Evolutionary conservation across 2,113 vertebrate species (phyloP), one percentile per base, ranked within the genome.

Genomic region (Plecotus auritus): DNA sequence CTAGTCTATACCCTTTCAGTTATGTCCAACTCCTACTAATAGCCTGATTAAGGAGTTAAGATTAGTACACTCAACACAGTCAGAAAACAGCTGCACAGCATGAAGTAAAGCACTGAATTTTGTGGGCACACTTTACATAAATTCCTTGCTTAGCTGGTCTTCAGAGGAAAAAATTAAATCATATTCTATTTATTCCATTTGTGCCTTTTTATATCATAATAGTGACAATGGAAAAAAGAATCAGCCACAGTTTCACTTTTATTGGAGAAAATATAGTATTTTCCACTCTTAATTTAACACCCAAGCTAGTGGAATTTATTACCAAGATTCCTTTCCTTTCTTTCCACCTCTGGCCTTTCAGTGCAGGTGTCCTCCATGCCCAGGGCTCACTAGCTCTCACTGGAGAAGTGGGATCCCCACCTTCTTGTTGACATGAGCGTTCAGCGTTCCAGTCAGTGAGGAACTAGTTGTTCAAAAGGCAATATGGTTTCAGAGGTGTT

Each of bases 251-350:
- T 93, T 88, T 91, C 74, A 84, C 45, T 86, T 88, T 93, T 94
- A 84, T 73, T 85, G 87, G 80, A 89, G 61, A 80, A 77, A 86
- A 88, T 66, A 74, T 8, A 72, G 56, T 87, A 20, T 81, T 95
- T 95, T 82, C 81, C 77, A 72, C 61, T 92, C 80, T 90, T 78
- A 35, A 22, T 88, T 91, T 64, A 67, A 85, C 70, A 87, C n/a
- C 28, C 30, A 76, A 37, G 76, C 40, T 42, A 30, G 35, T 93
- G 67, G 72, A 81, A 85, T 76, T 91, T 88, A 45, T 87, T 67
- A 81, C 28, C 20, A 35, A 80, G 37, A 30, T 67, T 35, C 16
- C 4, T 69, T 83, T 87, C 64, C 69, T 85, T 80, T 54, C 26
- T 20, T 11, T 69, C 80, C 30, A 16, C 47, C 49, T 56, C 56